Evolutionary conservation across 2,888 invertebrate genomes (phyloP).

Genomic region (Rhingia campestris): DNA sequence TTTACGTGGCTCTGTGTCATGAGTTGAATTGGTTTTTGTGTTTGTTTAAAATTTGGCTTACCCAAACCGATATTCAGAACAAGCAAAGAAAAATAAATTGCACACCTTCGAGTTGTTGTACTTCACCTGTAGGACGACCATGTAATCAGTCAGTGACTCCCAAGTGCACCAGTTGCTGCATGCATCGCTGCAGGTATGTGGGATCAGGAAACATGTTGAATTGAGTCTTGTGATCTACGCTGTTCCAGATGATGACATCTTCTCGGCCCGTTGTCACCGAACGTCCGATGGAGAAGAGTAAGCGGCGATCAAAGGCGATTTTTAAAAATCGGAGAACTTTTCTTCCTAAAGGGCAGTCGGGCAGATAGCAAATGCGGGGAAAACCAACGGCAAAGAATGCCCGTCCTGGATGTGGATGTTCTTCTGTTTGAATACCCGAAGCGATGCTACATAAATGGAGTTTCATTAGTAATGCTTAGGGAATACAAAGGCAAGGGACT

Average conservation of each 20-base stretch:
- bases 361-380: conserved; percentile 91
- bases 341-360: conserved; percentile 91
- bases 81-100: conserved; percentile 77
- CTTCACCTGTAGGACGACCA: conserved; percentile 37
- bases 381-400: conserved; percentile 95
- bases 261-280: conserved; percentile 95
- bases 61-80: conserved; percentile 68
- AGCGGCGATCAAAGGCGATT: conserved; percentile 91
- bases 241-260: conserved; percentile 96
- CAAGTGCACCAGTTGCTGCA: conserved; percentile 83
- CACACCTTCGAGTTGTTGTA: conserved; percentile 77
- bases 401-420: conserved; percentile 91
- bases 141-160: conserved; percentile 82
- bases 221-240: conserved; percentile 93
- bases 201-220: conserved; percentile 90
- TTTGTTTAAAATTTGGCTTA: conserved; percentile 69
- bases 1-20: conserved; percentile 44
- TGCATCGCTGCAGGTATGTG: conserved; percentile 87
- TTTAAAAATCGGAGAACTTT: conserved; percentile 90
- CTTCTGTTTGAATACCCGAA: conserved; percentile 91
- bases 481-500: not conserved
- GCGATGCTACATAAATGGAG: conserved; percentile 86
- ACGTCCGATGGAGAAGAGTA: conserved; percentile 92
- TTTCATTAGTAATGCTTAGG: not conserved
- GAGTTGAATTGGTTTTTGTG: conserved; percentile 17